These are phyloP conservation scores for Premnoplex brunnescens DNA, from an alignment of 2,797 vertebrate species.

Conservation along the genomic window DNA sequence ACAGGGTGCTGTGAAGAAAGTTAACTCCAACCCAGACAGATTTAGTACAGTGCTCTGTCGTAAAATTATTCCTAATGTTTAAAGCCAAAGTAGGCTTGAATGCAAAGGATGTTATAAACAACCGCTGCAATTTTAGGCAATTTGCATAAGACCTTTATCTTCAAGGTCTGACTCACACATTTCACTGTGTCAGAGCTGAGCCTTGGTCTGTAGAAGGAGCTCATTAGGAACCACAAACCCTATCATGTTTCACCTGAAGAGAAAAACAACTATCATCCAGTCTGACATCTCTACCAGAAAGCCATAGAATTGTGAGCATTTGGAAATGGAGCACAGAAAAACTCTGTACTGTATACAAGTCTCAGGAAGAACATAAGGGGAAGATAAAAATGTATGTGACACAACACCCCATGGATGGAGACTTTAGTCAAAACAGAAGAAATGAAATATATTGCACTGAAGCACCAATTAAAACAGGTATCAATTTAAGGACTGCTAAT, in stretches of 20 bases:
- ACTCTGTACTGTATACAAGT: neutral
- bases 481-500: neutral
- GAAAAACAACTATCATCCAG: neutral
- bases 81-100: neutral
- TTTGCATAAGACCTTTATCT: slow-evolving; percentile 4
- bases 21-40: neutral
- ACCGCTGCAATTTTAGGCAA: neutral
- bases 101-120: neutral
- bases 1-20: neutral
- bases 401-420: neutral
- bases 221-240: neutral
- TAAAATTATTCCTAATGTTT: neutral
- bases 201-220: neutral
- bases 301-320: neutral
- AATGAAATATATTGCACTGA: neutral
- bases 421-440: neutral
- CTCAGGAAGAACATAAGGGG: neutral
- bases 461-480: neutral
- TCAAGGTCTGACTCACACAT: neutral
- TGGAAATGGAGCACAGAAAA: neutral
- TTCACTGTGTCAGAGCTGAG: neutral
- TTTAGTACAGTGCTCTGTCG: neutral
- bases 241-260: neutral
- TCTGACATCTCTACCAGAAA: neutral
- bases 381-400: neutral